Evolutionary conservation across 2,113 vertebrate species (phyloP).

Genomic region (Ageneiosus marmoratus): DNA sequence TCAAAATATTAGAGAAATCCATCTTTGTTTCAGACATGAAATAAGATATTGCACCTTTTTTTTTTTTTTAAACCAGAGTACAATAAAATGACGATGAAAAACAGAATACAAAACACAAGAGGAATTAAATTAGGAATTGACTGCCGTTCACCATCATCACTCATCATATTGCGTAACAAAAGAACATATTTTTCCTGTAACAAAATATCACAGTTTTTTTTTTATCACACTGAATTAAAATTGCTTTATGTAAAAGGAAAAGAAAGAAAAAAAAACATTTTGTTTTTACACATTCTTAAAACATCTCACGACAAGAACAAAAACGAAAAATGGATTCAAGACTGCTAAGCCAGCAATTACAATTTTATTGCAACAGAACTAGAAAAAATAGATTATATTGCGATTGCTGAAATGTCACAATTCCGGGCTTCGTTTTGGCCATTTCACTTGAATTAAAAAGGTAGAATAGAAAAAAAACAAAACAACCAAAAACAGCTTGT

Average conservation of each 20-base stretch:
- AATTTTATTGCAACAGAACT: constrained; percentile 86
- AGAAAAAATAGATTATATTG: constrained; percentile 83
- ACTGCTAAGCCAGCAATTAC: constrained; percentile 89
- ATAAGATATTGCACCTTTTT: constrained; percentile 83
- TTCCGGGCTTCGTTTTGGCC: constrained; percentile 81
- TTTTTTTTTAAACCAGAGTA: constrained; percentile 77
- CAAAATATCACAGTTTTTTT: constrained; percentile 78
- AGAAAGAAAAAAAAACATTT: constrained; percentile 49
- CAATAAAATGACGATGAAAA: constrained; percentile 81
- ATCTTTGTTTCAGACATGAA: constrained; percentile 83
- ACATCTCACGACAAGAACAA: constrained; percentile 71
- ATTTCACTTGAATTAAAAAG: constrained; percentile 76
- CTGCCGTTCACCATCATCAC: constrained; percentile 68
- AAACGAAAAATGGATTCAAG: constrained; percentile 78
- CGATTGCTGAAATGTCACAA: constrained; percentile 87
- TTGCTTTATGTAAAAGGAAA: constrained; percentile 69
- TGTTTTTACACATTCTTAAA: constrained; percentile 70
- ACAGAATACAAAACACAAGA: constrained; percentile 77
- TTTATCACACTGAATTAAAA: constrained; percentile 76
- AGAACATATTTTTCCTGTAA: constrained; percentile 57
- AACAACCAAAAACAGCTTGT: constrained; percentile 64
- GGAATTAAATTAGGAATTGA: constrained; percentile 78
- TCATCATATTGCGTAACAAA: constrained; percentile 76
- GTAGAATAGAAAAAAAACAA: constrained; percentile 68
- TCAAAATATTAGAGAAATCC: constrained; percentile 78